Conservation (phyloP, 35 echinoderm and acorn worm species). For the Chiridota heheva region DNA sequence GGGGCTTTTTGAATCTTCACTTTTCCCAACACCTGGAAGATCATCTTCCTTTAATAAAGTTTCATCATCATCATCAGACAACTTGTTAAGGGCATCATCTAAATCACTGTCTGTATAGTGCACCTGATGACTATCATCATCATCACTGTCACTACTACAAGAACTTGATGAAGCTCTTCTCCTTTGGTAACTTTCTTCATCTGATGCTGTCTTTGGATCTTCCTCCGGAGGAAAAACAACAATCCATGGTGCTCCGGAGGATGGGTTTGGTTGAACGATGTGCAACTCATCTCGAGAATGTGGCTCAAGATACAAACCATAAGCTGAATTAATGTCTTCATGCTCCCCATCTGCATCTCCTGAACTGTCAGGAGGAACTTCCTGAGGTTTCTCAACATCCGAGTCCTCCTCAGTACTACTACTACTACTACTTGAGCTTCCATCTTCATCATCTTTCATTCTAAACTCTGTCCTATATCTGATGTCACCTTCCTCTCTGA, state of each 20-base stretch:
- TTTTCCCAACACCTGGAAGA: too few relatives aligned
- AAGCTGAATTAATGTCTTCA: not conserved
- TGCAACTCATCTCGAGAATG: constrained; percentile 3
- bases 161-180: constrained; percentile 4
- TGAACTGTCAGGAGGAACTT: not conserved
- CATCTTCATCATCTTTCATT: too few relatives aligned
- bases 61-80: too few relatives aligned
- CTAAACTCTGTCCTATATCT: too few relatives aligned
- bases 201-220: constrained; percentile 10
- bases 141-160: too few relatives aligned
- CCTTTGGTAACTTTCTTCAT: constrained; percentile 14
- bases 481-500: too few relatives aligned
- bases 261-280: constrained; percentile 17
- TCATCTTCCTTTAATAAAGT: too few relatives aligned
- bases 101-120: constrained; percentile 43
- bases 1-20: too few relatives aligned
- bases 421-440: too few relatives aligned
- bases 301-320: not conserved
- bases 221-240: constrained; percentile 34
- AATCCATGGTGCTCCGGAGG: constrained; percentile 38
- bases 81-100: constrained; percentile 31
- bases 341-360: not conserved
- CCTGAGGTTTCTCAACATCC: not conserved
- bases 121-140: not conserved
- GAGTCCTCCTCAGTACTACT: not conserved